phyloP scores from a whole-genome alignment of 2,797 vertebrate species.

The Hydrocynus forskahlii region DNA sequence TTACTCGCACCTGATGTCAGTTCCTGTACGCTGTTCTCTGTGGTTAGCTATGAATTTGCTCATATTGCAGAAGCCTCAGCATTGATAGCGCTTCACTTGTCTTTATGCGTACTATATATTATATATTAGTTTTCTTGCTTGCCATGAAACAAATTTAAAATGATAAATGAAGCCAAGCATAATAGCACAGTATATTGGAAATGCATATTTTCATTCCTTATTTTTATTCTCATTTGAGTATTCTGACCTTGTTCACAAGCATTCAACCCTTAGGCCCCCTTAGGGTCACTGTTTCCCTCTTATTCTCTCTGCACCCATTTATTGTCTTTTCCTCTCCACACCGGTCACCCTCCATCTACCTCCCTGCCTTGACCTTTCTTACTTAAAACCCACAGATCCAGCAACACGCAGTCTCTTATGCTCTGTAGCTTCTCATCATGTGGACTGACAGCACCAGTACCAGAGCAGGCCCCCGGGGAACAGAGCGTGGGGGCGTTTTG shows the following conservation, averaged over 20 bases:
- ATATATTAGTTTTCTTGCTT: background rate
- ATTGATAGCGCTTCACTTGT: background rate
- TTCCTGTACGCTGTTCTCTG: background rate
- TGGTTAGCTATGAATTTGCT: background rate
- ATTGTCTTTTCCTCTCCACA: constrained; percentile 8
- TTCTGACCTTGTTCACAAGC: constrained; percentile 32
- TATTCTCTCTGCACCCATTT: constrained; percentile 1
- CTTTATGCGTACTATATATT: background rate
- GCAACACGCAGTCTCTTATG: constrained; percentile 21
- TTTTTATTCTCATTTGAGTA: constrained; percentile 3
- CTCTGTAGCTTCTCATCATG: constrained; percentile 33
- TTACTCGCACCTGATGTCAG: background rate
- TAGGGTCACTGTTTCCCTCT: constrained; percentile 16
- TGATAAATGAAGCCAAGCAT: background rate
- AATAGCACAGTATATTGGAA: background rate
- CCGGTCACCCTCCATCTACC: constrained; percentile 33
- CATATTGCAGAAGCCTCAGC: constrained; percentile 5
- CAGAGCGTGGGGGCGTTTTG: constrained; percentile 18
- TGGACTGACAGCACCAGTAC: constrained; percentile 12
- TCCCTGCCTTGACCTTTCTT: constrained; percentile 16
- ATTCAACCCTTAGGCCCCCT: background rate
- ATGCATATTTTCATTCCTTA: background rate
- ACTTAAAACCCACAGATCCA: constrained; percentile 33
- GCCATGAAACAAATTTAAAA: background rate
- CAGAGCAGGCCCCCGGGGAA: constrained; percentile 18